Percentiles rank a stretch among this genome's conserved stretches.
Conservation (phyloP, 2,113 vertebrate species). For the Ophthalmolycus amberensis region DNA sequence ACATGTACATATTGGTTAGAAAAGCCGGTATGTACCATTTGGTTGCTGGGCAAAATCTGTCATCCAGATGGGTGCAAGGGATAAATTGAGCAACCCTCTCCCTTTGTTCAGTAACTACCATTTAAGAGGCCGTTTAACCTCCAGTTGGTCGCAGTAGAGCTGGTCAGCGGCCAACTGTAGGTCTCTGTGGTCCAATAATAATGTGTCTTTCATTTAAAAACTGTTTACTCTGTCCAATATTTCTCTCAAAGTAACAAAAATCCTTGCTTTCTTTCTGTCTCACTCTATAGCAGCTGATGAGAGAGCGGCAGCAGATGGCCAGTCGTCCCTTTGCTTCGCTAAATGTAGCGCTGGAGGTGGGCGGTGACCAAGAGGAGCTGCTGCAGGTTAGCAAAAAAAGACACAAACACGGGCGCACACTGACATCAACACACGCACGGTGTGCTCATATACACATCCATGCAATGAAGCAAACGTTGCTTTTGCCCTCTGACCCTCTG, state of each 20-base stretch:
- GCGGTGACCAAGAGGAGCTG: slow-evolving; percentile 71
- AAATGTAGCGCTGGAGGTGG: slow-evolving; percentile 88
- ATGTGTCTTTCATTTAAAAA: neutral
- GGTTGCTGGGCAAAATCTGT: neutral
- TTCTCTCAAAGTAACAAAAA: neutral
- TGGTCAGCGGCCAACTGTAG: neutral
- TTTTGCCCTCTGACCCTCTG: neutral
- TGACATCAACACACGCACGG: neutral
- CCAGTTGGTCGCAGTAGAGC: neutral
- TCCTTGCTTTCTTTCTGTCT: slow-evolving; percentile 42
- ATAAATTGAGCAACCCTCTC: neutral
- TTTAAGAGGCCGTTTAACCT: slow-evolving; percentile 9
- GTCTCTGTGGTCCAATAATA: neutral
- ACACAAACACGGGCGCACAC: slow-evolving; percentile 16
- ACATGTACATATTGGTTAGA: neutral
- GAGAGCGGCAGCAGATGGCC: slow-evolving; percentile 96
- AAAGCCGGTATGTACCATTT: neutral
- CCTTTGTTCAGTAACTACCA: neutral
- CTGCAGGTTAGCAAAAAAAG: slow-evolving; percentile 59
- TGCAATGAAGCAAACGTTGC: neutral
- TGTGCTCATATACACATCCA: neutral
- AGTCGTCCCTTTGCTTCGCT: slow-evolving; percentile 94
- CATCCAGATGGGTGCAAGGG: neutral
- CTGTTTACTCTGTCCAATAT: neutral
- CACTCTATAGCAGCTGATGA: slow-evolving; percentile 88